These are phyloP conservation scores for Apamea epomidion DNA, from an alignment of 2,888 invertebrate genomes.

Conservation along the genomic window DNA sequence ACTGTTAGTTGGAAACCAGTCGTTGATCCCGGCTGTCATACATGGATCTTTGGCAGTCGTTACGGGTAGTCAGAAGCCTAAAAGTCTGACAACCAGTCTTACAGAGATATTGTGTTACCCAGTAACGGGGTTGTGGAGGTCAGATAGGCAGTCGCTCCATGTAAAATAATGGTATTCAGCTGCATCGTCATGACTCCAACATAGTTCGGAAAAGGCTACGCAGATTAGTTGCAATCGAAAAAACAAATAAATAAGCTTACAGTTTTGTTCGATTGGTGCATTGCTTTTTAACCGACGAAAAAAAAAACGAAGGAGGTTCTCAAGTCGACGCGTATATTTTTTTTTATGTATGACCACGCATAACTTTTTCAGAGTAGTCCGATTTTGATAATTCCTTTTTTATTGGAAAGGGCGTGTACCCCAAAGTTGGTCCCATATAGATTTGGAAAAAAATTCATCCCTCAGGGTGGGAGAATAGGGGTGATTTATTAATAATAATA, in stretches of 20 bases:
- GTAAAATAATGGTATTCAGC: no score
- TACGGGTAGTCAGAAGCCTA: background rate
- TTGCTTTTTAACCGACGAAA: no score
- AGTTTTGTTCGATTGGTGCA: background rate
- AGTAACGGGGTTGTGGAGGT: background rate
- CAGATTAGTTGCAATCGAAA: background rate
- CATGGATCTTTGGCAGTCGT: background rate
- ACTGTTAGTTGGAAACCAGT: background rate
- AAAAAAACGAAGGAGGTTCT: no score
- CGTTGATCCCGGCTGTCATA: background rate
- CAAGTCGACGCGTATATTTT: no score
- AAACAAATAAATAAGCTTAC: background rate
- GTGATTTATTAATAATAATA: no score
- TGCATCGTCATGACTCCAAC: background rate
- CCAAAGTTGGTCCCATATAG: no score
- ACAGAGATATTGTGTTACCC: background rate
- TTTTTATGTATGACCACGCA: no score
- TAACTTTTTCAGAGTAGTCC: no score
- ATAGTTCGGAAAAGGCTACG: background rate
- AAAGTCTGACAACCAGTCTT: background rate
- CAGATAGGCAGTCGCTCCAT: background rate
- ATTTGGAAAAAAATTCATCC: no score
- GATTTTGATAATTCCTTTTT: no score
- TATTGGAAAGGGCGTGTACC: no score
- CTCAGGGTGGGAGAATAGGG: no score